phyloP scores from a whole-genome alignment of 2,888 invertebrate genomes.

The Ormyrus rosae region DNA sequence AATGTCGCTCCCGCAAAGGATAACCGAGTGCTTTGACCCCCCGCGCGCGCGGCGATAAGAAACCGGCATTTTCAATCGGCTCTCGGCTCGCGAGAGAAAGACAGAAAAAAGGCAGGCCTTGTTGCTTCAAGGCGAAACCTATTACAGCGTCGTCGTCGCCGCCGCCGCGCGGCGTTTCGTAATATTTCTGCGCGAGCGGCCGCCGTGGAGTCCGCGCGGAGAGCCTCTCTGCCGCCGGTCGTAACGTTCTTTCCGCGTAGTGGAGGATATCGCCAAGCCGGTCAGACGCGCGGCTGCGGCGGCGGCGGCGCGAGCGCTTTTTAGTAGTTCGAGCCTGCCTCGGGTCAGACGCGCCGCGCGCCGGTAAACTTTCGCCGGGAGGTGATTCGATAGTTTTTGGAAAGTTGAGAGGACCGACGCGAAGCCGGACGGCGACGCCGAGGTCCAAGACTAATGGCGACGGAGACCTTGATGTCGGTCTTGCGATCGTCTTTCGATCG shows the following conservation, averaged over 20 bases:
- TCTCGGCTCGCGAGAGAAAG: background rate
- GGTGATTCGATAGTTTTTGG: background rate
- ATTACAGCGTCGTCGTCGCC: conserved; percentile 42
- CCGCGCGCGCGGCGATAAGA: background rate
- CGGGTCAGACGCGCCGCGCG: conserved; percentile 14
- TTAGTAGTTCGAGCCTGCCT: conserved; percentile 44
- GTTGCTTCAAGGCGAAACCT: conserved; percentile 53
- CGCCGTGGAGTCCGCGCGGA: background rate
- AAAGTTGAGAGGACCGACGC: background rate
- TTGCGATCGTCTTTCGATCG: no score
- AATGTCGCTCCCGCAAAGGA: background rate
- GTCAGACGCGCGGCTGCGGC: background rate
- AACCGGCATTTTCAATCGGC: background rate
- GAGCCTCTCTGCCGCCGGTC: background rate
- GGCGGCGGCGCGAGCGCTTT: background rate
- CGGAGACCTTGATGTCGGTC: no score
- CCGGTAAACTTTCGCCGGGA: background rate
- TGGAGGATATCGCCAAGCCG: conserved; percentile 5
- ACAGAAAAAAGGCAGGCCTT: conserved; percentile 48
- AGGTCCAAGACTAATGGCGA: no score
- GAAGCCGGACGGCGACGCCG: no score
- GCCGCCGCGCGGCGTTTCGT: conserved; percentile 18
- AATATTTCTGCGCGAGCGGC: conserved; percentile 6
- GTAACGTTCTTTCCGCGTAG: conserved; percentile 29
- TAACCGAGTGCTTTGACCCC: conserved; percentile 10